phyloP scores from a whole-genome alignment of 2,797 vertebrate species.

The Gambusia yucatana region DNA sequence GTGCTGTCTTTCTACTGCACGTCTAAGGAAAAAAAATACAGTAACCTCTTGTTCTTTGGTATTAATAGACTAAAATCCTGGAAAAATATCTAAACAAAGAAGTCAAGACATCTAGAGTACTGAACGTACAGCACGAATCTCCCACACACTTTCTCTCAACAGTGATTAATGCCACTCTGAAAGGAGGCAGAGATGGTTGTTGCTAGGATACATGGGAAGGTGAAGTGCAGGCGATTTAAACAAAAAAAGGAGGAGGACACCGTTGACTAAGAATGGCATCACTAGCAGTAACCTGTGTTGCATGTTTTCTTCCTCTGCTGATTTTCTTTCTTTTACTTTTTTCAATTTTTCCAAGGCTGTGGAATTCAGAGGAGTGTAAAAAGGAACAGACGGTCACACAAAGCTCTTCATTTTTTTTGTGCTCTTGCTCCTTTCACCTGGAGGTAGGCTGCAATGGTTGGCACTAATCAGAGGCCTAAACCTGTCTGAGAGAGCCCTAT shows the following conservation, averaged over 20 bases:
- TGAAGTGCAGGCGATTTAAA: conserved; percentile 80
- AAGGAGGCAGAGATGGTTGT: conserved; percentile 82
- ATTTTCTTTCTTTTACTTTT: conserved; percentile 35
- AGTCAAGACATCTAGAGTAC: conserved; percentile 49
- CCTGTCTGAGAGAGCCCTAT: conserved; percentile 82
- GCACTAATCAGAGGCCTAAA: conserved; percentile 77
- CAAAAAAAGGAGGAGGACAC: conserved; percentile 63
- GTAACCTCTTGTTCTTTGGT: conserved; percentile 14
- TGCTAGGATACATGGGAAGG: conserved; percentile 87
- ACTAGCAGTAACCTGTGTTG: conserved; percentile 49
- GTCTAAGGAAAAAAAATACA: conserved; percentile 12
- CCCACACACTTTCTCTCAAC: conserved; percentile 78
- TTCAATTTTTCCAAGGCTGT: conserved; percentile 33
- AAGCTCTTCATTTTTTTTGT: conserved; percentile 34
- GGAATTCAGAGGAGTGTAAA: conserved; percentile 24
- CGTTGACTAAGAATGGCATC: conserved; percentile 61
- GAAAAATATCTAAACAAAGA: conserved; percentile 51
- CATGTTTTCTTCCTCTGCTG: conserved; percentile 20
- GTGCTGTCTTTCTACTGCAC: conserved; percentile 6
- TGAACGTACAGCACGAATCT: conserved; percentile 67
- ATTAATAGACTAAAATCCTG: conserved; percentile 33
- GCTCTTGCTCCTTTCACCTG: conserved; percentile 53
- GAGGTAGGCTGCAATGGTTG: conserved; percentile 83
- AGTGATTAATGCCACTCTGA: conserved; percentile 83
- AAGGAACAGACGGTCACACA: conserved; percentile 24